These are phyloP conservation scores for Brachionus asplanchnoidis DNA, from an alignment of 1,140 invertebrate genomes.

Conservation along the genomic window DNA sequence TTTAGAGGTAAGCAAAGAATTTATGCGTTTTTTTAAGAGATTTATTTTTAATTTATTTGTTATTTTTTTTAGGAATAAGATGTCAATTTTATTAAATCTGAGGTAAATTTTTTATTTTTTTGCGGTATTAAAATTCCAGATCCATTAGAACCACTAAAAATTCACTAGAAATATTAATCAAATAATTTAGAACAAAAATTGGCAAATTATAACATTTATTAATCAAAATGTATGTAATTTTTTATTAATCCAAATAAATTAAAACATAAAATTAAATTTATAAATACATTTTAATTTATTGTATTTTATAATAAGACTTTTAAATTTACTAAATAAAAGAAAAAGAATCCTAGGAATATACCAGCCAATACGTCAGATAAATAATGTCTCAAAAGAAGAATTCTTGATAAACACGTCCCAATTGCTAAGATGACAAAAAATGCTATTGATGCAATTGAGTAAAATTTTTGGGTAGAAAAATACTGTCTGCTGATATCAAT, in stretches of 20 bases:
- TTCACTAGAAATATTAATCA: too few species aligned
- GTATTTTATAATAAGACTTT: not conserved
- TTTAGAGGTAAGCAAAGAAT: too few species aligned
- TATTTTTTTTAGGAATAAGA: too few species aligned
- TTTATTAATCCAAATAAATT: not conserved
- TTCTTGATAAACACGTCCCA: not conserved
- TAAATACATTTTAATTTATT: not conserved
- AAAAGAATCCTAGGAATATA: not conserved
- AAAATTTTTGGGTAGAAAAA: not conserved
- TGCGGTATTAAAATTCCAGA: too few species aligned
- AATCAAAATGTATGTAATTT: too few species aligned
- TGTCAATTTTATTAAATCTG: too few species aligned
- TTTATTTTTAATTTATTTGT: too few species aligned
- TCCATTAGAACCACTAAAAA: too few species aligned
- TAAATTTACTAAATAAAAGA: not conserved
- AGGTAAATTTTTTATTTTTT: too few species aligned
- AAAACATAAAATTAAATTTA: not conserved
- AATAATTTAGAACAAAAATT: too few species aligned
- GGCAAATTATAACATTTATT: too few species aligned
- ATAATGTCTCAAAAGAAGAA: conserved; percentile 16
- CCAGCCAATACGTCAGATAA: not conserved
- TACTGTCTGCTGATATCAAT: not conserved
- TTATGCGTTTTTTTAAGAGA: too few species aligned
- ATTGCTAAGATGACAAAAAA: not conserved
- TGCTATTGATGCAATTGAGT: not conserved